Percentiles rank a stretch among this genome's conserved stretches.
Conservation (phyloP, 2,888 invertebrate genomes). For the Nasonia oneida region DNA sequence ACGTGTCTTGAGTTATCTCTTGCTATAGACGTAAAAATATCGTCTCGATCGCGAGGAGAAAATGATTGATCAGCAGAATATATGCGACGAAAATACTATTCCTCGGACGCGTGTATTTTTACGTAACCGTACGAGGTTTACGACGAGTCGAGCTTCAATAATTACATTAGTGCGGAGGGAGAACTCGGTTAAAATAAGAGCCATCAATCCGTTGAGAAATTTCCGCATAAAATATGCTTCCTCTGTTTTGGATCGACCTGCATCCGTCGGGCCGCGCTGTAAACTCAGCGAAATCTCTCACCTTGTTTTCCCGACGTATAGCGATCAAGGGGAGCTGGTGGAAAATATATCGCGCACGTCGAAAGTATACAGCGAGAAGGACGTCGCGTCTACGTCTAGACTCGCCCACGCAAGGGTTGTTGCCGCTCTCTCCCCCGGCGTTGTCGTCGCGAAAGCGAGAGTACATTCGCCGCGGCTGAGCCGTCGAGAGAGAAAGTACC, state of each 20-base stretch:
- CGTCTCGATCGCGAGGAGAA: neutral
- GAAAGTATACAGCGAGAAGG: constrained; percentile 61
- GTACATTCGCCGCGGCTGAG: constrained; percentile 34
- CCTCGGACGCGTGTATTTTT: no score
- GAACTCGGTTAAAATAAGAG: neutral
- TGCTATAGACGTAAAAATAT: neutral
- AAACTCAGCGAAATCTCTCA: neutral
- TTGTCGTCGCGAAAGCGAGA: constrained; percentile 36
- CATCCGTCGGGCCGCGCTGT: neutral
- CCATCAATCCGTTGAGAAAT: neutral
- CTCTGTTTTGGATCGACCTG: neutral
- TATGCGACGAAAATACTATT: no score
- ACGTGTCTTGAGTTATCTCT: neutral
- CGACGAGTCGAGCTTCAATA: neutral
- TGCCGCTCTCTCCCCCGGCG: constrained; percentile 10
- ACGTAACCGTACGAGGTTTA: no score
- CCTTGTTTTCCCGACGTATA: neutral
- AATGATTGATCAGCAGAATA: neutral
- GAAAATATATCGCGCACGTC: constrained; percentile 28
- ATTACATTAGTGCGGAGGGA: neutral
- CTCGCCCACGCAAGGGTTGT: constrained; percentile 65
- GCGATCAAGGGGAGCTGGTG: neutral
- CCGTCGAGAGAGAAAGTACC: constrained; percentile 10
- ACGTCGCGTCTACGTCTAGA: constrained; percentile 70
- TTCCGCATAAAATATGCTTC: neutral